These are phyloP conservation scores for Apaloderma vittatum DNA, from an alignment of 2,113 vertebrate species.

Conservation along the genomic window DNA sequence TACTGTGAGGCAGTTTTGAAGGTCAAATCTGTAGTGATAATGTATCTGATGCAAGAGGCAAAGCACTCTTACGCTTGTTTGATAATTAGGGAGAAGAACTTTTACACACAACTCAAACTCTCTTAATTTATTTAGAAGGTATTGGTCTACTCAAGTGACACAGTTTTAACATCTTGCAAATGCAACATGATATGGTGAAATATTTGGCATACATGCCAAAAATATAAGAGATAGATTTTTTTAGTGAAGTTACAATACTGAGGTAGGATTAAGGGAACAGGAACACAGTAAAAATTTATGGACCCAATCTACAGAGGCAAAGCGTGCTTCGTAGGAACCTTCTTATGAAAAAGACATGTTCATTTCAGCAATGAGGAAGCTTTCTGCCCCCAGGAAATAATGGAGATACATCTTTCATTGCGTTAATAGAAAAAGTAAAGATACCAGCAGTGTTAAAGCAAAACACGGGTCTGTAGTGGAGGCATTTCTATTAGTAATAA, in stretches of 20 bases:
- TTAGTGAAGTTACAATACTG: background rate
- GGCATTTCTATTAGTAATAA: background rate
- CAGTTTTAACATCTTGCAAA: background rate
- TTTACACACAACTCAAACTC: background rate
- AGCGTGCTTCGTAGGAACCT: background rate
- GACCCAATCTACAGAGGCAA: background rate
- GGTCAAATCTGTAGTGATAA: background rate
- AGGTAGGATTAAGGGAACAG: background rate
- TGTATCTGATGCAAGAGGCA: background rate
- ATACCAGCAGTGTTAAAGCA: background rate
- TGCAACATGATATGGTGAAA: background rate
- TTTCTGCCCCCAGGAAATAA: background rate
- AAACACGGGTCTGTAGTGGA: background rate
- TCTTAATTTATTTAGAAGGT: background rate
- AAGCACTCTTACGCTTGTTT: background rate
- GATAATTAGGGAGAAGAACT: background rate
- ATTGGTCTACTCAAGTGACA: background rate
- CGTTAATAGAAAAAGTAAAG: background rate
- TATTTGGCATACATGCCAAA: background rate
- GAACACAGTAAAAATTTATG: background rate
- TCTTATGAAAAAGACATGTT: background rate
- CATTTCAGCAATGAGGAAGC: background rate
- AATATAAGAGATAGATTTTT: background rate
- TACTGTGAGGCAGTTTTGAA: background rate
- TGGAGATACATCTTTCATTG: fast-evolving